Conservation (phyloP, 1,140 invertebrate species). For the Sitobion miscanthi region DNA sequence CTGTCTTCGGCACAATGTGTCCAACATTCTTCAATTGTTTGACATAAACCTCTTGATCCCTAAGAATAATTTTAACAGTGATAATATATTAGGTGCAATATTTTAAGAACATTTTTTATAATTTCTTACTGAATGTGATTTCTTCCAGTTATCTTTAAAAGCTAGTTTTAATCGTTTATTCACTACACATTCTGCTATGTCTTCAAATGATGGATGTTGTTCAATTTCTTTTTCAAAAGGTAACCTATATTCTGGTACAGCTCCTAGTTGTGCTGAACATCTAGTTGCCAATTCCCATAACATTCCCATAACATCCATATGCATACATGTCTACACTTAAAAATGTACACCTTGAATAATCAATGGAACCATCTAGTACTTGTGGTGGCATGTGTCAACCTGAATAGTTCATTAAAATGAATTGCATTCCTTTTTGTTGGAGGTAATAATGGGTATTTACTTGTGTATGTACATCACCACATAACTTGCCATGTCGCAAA, state of each 20-base stretch:
- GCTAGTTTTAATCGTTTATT: slow-evolving; percentile 87
- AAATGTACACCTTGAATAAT: slow-evolving; percentile 94
- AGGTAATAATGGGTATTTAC: background rate
- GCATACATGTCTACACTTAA: slow-evolving; percentile 98
- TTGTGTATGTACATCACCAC: too few relatives aligned
- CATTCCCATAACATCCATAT: slow-evolving; percentile 78
- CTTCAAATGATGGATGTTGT: slow-evolving; percentile 91
- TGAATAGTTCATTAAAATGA: background rate
- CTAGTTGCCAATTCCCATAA: slow-evolving; percentile 94
- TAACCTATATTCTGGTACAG: background rate
- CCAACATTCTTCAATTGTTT: too few relatives aligned
- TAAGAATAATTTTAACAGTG: slow-evolving; percentile 61
- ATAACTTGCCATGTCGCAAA: too few relatives aligned
- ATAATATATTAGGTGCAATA: background rate
- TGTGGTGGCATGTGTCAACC: slow-evolving; percentile 86
- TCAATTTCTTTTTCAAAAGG: slow-evolving; percentile 80
- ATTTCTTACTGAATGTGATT: slow-evolving; percentile 77
- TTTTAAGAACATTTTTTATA: background rate
- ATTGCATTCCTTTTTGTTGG: background rate
- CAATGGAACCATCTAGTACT: slow-evolving; percentile 96
- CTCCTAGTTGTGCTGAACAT: slow-evolving; percentile 70
- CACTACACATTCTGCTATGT: slow-evolving; percentile 96
- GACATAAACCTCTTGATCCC: slow-evolving; percentile 80
- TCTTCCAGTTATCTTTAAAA: slow-evolving; percentile 85
- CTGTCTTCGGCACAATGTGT: too few relatives aligned